Evolutionary conservation across 2,113 vertebrate genomes (phyloP).

Genomic region (Halcyon senegalensis): DNA sequence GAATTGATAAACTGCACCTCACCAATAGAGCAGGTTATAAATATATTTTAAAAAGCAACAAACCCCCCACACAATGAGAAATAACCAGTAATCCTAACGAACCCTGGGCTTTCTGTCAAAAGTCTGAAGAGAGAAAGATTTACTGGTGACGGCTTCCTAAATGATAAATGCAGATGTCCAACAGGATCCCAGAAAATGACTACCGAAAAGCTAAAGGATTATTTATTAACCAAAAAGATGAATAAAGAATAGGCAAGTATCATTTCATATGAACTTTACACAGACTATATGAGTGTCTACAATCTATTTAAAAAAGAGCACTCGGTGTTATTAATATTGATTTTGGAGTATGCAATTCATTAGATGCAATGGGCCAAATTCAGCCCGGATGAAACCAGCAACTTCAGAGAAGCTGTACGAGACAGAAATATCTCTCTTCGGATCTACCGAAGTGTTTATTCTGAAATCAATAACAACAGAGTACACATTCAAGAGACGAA

Average conservation of each 20-base stretch:
- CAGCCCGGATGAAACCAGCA: background rate
- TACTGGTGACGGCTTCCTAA: slow-evolving; percentile 3
- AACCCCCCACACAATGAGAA: background rate
- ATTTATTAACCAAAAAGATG: slow-evolving; percentile 15
- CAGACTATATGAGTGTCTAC: slow-evolving; percentile 12
- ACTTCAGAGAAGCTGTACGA: background rate
- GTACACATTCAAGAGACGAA: background rate
- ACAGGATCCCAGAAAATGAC: slow-evolving; percentile 7
- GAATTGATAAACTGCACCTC: slow-evolving; percentile 23
- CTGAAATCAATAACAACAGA: background rate
- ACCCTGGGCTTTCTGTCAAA: background rate
- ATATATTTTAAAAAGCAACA: background rate
- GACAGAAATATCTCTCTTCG: background rate
- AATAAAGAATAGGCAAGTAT: slow-evolving; percentile 32
- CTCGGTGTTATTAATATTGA: slow-evolving; percentile 41
- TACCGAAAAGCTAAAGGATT: background rate
- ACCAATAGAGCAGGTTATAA: background rate
- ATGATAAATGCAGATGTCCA: slow-evolving; percentile 54
- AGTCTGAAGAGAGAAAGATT: background rate
- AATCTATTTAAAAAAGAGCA: slow-evolving; percentile 23
- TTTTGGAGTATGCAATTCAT: slow-evolving; percentile 45
- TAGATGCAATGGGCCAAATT: background rate
- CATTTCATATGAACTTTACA: slow-evolving; percentile 21
- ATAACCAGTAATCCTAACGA: background rate
- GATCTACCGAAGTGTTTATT: background rate